A percentile compares a stretch with the other conserved stretches of the same genome.
Evolutionary conservation across 2,888 invertebrate species (phyloP).

Genomic region (Antitype chi): DNA sequence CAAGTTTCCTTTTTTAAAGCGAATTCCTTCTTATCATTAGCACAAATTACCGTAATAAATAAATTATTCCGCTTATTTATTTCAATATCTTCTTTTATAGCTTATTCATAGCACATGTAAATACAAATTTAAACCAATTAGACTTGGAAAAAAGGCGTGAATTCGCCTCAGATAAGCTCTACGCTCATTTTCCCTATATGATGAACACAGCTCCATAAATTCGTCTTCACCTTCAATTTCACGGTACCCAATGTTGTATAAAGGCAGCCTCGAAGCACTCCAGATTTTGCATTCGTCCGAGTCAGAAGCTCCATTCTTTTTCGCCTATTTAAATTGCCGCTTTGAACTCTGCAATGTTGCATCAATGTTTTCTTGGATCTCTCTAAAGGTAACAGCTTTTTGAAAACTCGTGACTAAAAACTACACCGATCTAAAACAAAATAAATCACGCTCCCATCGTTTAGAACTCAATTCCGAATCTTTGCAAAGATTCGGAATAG

Average conservation of each 20-base stretch:
- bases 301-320: background rate
- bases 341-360: constrained; percentile 1
- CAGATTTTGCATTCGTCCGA: background rate
- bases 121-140: constrained; percentile 34
- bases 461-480: background rate
- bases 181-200: constrained; percentile 46
- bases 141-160: constrained; percentile 39
- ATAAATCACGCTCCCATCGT: too few relatives aligned
- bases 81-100: constrained; percentile 39
- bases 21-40: background rate
- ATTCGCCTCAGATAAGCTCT: constrained; percentile 19
- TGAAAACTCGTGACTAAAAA: background rate
- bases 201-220: constrained; percentile 25
- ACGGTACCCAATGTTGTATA: background rate
- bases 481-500: background rate
- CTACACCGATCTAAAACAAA: too few relatives aligned
- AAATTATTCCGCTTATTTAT: constrained; percentile 43
- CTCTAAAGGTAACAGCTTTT: background rate
- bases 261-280: constrained; percentile 1
- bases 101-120: constrained; percentile 15
- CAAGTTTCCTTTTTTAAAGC: background rate
- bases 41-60: constrained; percentile 35
- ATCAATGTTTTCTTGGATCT: background rate
- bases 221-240: constrained; percentile 36
- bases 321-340: background rate